These are phyloP conservation scores for Antrozous pallidus DNA, from an alignment of 2,797 vertebrate genomes.

Conservation along the genomic window DNA sequence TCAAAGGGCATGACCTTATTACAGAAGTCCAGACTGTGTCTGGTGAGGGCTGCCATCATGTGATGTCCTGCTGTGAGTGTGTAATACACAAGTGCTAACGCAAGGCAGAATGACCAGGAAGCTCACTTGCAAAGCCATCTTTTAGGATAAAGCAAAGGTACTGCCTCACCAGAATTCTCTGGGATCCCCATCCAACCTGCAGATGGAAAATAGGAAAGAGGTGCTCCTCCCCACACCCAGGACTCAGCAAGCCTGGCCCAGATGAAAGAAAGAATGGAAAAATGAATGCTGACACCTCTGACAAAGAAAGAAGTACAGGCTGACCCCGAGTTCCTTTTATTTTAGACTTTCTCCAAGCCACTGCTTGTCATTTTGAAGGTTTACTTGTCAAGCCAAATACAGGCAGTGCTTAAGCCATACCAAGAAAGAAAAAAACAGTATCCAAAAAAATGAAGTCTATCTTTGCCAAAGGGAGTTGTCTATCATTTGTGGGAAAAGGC, in stretches of 20 bases:
- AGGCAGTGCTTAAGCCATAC: background rate
- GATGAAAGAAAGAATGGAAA: background rate
- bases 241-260: background rate
- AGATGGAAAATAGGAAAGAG: slow-evolving; percentile 32
- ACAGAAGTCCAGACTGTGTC: background rate
- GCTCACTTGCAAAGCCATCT: background rate
- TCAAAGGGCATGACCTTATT: slow-evolving; percentile 30
- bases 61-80: background rate
- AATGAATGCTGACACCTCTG: slow-evolving; percentile 13
- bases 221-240: background rate
- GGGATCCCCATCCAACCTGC: background rate
- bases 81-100: background rate
- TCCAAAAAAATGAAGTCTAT: background rate
- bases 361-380: background rate
- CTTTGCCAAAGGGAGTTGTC: slow-evolving; percentile 24
- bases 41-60: background rate
- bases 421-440: background rate
- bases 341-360: slow-evolving; percentile 34
- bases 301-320: background rate
- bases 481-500: slow-evolving; percentile 33
- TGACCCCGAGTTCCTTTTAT: background rate
- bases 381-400: background rate
- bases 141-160: background rate
- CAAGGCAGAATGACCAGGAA: background rate
- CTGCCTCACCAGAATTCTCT: background rate